phyloP scores from a whole-genome alignment of 2,888 invertebrate genomes.

The Aphodius granarius region DNA sequence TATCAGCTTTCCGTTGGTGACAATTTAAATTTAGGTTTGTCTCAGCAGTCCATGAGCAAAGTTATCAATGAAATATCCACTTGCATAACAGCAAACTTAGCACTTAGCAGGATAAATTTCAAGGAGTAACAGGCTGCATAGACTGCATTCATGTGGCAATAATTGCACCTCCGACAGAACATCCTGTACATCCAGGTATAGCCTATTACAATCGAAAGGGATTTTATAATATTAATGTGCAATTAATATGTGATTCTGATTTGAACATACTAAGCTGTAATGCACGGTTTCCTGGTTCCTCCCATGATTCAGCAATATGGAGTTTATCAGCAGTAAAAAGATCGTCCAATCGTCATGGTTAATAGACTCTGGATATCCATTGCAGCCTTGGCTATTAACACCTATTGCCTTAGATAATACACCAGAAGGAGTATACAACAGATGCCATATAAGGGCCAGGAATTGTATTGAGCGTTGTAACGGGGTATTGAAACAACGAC shows the following conservation, averaged over 20 bases:
- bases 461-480: constrained; percentile 18
- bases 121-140: neutral
- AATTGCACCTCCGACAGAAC: neutral
- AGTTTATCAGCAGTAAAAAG: constrained; percentile 11
- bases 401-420: constrained; percentile 10
- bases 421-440: constrained; percentile 5
- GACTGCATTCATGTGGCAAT: too few relatives aligned
- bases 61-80: constrained; percentile 4
- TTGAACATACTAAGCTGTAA: constrained; percentile 21
- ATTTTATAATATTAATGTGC: constrained; percentile 20
- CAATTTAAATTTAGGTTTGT: constrained; percentile 5
- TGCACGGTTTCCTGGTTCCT: constrained; percentile 24
- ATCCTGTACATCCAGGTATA: neutral
- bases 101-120: neutral
- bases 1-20: constrained; percentile 15
- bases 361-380: constrained; percentile 18
- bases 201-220: constrained; percentile 20
- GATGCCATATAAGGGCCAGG: constrained; percentile 4
- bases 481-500: constrained; percentile 14
- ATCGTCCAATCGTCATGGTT: neutral
- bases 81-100: neutral
- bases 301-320: constrained; percentile 26
- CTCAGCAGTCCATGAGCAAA: constrained; percentile 9
- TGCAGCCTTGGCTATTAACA: constrained; percentile 18
- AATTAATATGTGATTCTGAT: constrained; percentile 25